Evolutionary conservation across 92 coral and sea anemone genomes (phyloP).

Genomic region (Phymanthus crucifer): DNA sequence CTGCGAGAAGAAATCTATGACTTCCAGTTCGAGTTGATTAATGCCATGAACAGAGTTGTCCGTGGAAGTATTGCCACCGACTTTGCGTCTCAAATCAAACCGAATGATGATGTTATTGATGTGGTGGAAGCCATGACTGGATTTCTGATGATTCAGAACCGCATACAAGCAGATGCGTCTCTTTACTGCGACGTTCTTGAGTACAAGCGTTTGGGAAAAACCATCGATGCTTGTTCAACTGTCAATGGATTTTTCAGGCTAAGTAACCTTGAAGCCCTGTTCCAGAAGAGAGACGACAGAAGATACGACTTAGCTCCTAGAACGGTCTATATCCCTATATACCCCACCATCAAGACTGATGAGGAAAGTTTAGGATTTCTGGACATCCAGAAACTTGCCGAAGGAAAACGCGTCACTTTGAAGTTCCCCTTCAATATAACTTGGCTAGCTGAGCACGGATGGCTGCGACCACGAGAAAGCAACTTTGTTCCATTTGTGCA

Average conservation of each 20-base stretch:
- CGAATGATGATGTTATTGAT: slow-evolving; percentile 21
- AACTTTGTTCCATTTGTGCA: slow-evolving; percentile 47
- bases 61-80: slow-evolving; percentile 49
- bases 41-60: slow-evolving; percentile 37
- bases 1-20: slow-evolving; percentile 51
- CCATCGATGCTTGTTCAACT: slow-evolving; percentile 39
- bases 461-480: slow-evolving; percentile 39
- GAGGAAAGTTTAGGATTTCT: no score
- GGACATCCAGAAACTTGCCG: slow-evolving; percentile 40
- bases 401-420: slow-evolving; percentile 43
- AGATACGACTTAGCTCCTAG: no score
- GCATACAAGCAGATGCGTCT: slow-evolving; percentile 40
- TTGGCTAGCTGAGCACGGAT: slow-evolving; percentile 45
- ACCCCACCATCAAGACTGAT: no score
- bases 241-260: slow-evolving; percentile 40
- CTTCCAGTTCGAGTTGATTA: slow-evolving; percentile 51
- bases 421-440: slow-evolving; percentile 40
- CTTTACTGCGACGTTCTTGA: slow-evolving; percentile 52
- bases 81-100: slow-evolving; percentile 7
- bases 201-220: slow-evolving; percentile 41
- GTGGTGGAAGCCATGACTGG: slow-evolving; percentile 36
- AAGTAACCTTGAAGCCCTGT: slow-evolving; percentile 38
- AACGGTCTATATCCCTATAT: no score
- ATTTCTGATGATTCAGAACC: slow-evolving; percentile 48
- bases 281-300: slow-evolving; percentile 40